Evolutionary conservation across 2,888 invertebrate genomes (phyloP), one percentile per base, ranked within the genome.

Genomic region (Acleris emargana): DNA sequence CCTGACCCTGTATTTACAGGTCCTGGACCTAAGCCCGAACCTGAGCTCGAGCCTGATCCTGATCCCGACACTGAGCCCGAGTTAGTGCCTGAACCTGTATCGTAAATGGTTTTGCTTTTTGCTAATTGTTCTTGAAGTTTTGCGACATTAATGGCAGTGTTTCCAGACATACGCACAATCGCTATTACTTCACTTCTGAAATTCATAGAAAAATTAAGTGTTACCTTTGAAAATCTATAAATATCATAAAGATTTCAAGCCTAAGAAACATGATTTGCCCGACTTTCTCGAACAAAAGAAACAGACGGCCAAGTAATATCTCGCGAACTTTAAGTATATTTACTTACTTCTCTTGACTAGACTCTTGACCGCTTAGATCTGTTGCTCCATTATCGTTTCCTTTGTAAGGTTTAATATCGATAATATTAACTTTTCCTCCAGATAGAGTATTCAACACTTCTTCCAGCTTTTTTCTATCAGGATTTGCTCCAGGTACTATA

Each of bases 401-500:
- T 73, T 84, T 93, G 74, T 96, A 95, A 0, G 96, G 95, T 68
- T 95, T 94, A 52, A 97, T 95, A 64, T 96, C 95, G 75, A 96
- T 93, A 63, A 97, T 96, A 55, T 94, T 94, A 1, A 97, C 96
- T 81, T 94, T 95, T 3, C 96, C 96, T 2, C 97, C 97, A 0
- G 97, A 97, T 51, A 97, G 94, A 28, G 95, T 94, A 68, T 95
- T 95, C 38, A 97, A 88, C 47, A 96, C 95, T 77, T 96, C 95
- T 80, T 96, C 96, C 17, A 97, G 94, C 75, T 95, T 95, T 62
- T 90, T 91, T 71, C 94, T 94, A 84, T 97, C 95, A 9, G 95
- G 95, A 81, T 96, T 95, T 60, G 93, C 93, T 54, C 96, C 96
- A 5, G 97, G 96, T 47, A 97, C 95, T 67, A 97, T 95, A 83